phyloP scores from a whole-genome alignment of 1,140 invertebrate species.

The Adoxophyes honmai region DNA sequence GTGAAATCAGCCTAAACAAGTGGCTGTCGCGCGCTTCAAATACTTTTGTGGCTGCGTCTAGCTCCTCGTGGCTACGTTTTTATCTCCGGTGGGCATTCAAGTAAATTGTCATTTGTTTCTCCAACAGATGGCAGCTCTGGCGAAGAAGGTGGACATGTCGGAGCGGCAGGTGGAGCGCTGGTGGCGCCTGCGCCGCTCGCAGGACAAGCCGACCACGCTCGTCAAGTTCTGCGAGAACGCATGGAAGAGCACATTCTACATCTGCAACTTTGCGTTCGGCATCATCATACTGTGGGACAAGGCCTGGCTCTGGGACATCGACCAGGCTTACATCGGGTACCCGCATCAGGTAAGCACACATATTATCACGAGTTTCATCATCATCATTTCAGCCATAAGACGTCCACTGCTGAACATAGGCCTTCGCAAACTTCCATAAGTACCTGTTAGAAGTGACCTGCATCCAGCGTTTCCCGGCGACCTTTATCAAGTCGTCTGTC shows the following conservation, averaged over 20 bases:
- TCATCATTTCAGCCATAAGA: neutral
- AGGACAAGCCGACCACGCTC: constrained; percentile 92
- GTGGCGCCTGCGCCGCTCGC: constrained; percentile 87
- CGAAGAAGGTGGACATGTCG: constrained; percentile 92
- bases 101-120: neutral
- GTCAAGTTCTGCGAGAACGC: constrained; percentile 95
- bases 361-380: neutral
- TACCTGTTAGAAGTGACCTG: no score
- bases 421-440: no score
- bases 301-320: constrained; percentile 96
- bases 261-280: constrained; percentile 90
- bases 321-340: constrained; percentile 92
- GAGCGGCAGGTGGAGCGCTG: constrained; percentile 94
- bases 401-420: no score
- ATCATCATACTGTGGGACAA: constrained; percentile 93
- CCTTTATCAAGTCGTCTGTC: no score
- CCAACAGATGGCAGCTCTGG: constrained; percentile 82
- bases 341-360: constrained; percentile 78
- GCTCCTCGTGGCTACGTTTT: no score
- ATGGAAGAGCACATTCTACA: constrained; percentile 94
- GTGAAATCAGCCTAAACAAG: no score
- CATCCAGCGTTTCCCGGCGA: no score
- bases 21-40: no score
- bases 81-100: no score
- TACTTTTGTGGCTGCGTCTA: no score